A percentile compares a stretch with the other conserved stretches of the same genome.
Conservation (phyloP, 2,888 invertebrate species). For the Stratiomys singularior region DNA sequence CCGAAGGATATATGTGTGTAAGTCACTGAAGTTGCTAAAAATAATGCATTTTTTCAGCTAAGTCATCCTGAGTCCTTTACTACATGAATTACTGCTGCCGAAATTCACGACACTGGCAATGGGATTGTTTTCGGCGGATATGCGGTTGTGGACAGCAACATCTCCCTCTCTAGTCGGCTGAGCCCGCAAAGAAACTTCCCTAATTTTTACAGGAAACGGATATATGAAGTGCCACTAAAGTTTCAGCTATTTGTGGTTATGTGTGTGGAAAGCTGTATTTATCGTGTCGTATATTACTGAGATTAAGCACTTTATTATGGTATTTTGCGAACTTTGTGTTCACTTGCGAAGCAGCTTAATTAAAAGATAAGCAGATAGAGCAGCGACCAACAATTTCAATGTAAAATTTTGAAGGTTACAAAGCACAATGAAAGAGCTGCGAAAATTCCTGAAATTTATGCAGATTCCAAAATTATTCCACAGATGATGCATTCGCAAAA, state of each 20-base stretch:
- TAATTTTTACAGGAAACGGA: constrained; percentile 44
- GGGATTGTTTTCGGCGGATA: constrained; percentile 41
- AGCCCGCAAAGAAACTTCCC: constrained; percentile 22
- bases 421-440: too few species aligned
- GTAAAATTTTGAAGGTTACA: neutral
- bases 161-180: constrained; percentile 1
- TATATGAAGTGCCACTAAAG: constrained; percentile 43
- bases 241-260: constrained; percentile 40
- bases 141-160: constrained; percentile 35
- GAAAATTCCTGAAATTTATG: too few species aligned
- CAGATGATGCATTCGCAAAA: too few species aligned
- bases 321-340: neutral
- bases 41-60: constrained; percentile 29
- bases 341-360: constrained; percentile 5
- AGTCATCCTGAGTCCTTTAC: neutral
- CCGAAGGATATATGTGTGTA: neutral
- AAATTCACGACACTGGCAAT: constrained; percentile 13
- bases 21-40: constrained; percentile 2
- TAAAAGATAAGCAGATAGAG: constrained; percentile 22
- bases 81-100: constrained; percentile 22
- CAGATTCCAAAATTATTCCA: too few species aligned
- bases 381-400: neutral
- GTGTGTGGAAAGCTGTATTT: constrained; percentile 40
- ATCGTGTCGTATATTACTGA: constrained; percentile 33
- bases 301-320: constrained; percentile 39